Percentiles rank a stretch among this genome's conserved stretches.
Evolutionary conservation across 2,113 vertebrate species (phyloP).

Genomic region (Telmatochromis sp.): DNA sequence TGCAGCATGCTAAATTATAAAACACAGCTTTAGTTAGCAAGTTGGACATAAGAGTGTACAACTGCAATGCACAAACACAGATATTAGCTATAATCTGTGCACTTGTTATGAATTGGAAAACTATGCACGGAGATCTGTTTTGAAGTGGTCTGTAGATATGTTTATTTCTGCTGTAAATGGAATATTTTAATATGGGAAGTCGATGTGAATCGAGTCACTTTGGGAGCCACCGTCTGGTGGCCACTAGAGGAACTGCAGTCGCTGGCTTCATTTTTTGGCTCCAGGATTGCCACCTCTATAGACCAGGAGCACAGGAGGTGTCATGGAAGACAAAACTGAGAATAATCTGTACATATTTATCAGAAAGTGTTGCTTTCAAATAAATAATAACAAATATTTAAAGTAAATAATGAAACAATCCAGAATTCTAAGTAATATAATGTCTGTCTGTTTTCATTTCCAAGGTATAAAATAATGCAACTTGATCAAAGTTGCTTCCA

Average conservation of each 20-base stretch:
- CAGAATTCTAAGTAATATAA: background rate
- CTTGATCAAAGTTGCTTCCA: background rate
- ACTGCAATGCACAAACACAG: background rate
- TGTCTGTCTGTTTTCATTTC: background rate
- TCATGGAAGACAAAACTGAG: background rate
- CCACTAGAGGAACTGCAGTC: background rate
- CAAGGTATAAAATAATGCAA: background rate
- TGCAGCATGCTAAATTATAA: background rate
- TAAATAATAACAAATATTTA: background rate
- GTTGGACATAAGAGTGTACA: background rate
- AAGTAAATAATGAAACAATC: background rate
- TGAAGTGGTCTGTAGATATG: background rate
- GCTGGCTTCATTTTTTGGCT: accelerated
- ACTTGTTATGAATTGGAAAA: background rate
- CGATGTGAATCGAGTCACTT: background rate
- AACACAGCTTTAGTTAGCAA: background rate
- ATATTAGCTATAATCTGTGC: background rate
- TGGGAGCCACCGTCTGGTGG: background rate
- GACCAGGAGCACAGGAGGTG: background rate
- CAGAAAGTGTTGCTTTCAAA: background rate
- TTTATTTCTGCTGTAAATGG: background rate
- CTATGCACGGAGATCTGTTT: background rate
- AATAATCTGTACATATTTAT: background rate
- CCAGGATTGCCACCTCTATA: background rate
- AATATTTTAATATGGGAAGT: background rate